These are phyloP conservation scores for Setophaga coronata DNA, from an alignment of 2,113 vertebrate genomes.

Conservation along the genomic window DNA sequence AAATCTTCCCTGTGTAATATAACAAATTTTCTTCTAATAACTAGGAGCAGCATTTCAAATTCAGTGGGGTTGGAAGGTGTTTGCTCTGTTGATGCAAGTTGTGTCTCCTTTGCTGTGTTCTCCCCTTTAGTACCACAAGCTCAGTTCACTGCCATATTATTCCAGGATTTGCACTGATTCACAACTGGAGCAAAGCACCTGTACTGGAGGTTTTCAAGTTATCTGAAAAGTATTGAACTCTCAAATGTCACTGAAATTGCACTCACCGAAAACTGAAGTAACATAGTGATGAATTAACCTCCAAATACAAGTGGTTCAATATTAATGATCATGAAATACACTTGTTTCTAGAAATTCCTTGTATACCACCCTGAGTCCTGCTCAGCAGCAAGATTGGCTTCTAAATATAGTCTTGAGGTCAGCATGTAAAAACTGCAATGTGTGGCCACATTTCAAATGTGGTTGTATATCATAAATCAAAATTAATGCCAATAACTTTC, in stretches of 20 bases:
- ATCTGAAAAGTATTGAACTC: not conserved
- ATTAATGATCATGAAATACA: not conserved
- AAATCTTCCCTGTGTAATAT: slow-evolving; percentile 22
- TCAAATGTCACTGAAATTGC: not conserved
- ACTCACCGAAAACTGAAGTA: not conserved
- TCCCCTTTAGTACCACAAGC: not conserved
- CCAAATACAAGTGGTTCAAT: not conserved
- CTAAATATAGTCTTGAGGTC: slow-evolving; percentile 6
- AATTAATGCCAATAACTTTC: not conserved
- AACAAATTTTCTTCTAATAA: slow-evolving; percentile 11
- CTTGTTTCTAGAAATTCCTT: not conserved
- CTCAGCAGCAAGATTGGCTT: not conserved
- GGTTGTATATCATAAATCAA: not conserved
- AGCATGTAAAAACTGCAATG: not conserved
- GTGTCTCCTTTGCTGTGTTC: slow-evolving; percentile 3
- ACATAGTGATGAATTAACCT: not conserved
- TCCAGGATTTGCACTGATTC: not conserved
- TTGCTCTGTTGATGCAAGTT: not conserved
- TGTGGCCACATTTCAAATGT: not conserved
- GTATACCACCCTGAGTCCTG: not conserved
- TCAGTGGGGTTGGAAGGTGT: not conserved
- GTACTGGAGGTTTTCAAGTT: not conserved
- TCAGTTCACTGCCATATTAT: not conserved
- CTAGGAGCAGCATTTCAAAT: not conserved
- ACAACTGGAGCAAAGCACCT: not conserved